Conservation (phyloP, 2,797 vertebrate species). For the Lacerta bilineata region DNA sequence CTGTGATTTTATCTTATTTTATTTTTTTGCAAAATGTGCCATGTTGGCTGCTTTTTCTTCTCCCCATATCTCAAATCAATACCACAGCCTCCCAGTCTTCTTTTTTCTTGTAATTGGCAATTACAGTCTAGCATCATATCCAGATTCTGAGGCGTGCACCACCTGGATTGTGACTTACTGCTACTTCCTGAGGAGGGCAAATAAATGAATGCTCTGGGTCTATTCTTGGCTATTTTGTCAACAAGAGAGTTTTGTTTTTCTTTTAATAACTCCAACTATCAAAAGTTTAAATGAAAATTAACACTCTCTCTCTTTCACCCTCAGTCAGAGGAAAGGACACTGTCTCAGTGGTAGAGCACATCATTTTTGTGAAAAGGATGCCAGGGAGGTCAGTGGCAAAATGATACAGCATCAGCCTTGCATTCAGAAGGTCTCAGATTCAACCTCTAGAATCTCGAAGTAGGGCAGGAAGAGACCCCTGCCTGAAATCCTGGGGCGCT, state of each 20-base stretch:
- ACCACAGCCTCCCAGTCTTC: slow-evolving; percentile 54
- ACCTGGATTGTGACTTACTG: background rate
- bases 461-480: background rate
- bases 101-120: slow-evolving; percentile 63
- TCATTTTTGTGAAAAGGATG: no score
- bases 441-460: background rate
- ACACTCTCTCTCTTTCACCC: background rate
- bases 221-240: background rate
- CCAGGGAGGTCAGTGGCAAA: no score
- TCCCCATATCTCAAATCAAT: slow-evolving; percentile 68
- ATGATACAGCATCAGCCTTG: no score
- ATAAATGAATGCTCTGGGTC: slow-evolving; percentile 15
- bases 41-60: slow-evolving; percentile 61
- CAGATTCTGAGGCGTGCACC: slow-evolving; percentile 29
- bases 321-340: background rate
- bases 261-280: no score
- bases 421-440: background rate
- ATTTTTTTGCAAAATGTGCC: slow-evolving; percentile 58
- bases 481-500: no score
- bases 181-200: slow-evolving; percentile 21
- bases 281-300: background rate
- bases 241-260: background rate
- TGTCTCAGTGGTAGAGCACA: no score
- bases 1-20: slow-evolving; percentile 18
- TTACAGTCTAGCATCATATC: slow-evolving; percentile 56